Evolutionary conservation across 1,140 invertebrate species (phyloP).

Genomic region (Tenebrio molitor): DNA sequence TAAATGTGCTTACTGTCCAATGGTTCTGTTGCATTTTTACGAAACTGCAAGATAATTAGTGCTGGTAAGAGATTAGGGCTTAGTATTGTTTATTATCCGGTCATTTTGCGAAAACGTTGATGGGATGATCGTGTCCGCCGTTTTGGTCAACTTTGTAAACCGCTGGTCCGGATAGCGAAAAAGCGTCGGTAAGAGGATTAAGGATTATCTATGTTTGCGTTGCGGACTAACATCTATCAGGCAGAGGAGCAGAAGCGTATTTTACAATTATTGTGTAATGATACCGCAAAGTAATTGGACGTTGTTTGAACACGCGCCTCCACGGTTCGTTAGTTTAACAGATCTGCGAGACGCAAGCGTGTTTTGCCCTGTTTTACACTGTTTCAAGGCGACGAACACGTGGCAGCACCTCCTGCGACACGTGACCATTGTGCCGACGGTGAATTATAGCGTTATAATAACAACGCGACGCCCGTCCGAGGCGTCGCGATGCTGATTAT

Average conservation of each 20-base stretch:
- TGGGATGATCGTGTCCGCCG: no score
- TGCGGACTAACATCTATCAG: slow-evolving; percentile 23
- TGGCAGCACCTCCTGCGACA: slow-evolving; percentile 45
- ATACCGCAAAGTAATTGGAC: slow-evolving; percentile 65
- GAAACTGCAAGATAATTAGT: no score
- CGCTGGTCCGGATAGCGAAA: slow-evolving; percentile 32
- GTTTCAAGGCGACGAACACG: slow-evolving; percentile 48
- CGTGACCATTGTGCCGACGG: slow-evolving; percentile 50
- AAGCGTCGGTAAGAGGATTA: slow-evolving; percentile 36
- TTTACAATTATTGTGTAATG: slow-evolving; percentile 59
- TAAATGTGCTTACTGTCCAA: no score
- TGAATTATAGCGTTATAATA: slow-evolving; percentile 44
- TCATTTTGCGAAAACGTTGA: no score
- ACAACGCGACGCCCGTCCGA: slow-evolving; percentile 32
- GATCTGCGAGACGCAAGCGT: slow-evolving; percentile 49
- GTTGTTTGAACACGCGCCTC: slow-evolving; percentile 59
- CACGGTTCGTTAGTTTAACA: slow-evolving; percentile 62
- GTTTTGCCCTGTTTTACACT: slow-evolving; percentile 56
- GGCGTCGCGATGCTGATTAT: slow-evolving; percentile 45
- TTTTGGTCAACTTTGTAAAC: slow-evolving; percentile 34
- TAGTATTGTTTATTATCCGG: no score
- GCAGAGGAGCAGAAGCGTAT: slow-evolving; percentile 32
- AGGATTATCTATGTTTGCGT: slow-evolving; percentile 33
- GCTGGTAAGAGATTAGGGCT: no score
- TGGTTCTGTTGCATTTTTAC: no score